Evolutionary conservation across 2,888 invertebrate species (phyloP).

Genomic region (Cantharis lateralis): DNA sequence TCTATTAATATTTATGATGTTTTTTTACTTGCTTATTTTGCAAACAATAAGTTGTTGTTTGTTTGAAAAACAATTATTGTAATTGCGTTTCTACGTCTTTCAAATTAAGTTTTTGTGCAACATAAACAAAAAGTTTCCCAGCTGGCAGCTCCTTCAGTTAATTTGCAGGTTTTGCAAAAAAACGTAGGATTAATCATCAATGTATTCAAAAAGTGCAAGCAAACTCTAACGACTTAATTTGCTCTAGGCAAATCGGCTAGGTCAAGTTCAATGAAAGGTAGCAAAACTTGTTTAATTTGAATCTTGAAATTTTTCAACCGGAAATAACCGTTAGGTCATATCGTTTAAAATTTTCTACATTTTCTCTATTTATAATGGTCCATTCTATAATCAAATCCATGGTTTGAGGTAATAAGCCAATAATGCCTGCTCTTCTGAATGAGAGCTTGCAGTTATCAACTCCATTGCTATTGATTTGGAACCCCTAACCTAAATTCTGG

Average conservation of each 20-base stretch:
- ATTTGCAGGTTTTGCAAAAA: neutral
- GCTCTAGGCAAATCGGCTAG: neutral
- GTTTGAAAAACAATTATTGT: neutral
- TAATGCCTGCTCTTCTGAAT: neutral
- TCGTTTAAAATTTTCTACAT: neutral
- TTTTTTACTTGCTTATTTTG: neutral
- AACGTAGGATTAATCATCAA: neutral
- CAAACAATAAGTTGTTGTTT: neutral
- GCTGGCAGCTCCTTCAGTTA: neutral
- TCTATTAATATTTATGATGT: neutral
- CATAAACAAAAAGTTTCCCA: neutral
- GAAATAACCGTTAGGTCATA: neutral
- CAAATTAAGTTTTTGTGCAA: neutral
- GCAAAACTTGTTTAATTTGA: neutral
- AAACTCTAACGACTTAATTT: neutral
- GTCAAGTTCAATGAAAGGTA: neutral
- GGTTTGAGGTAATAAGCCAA: neutral
- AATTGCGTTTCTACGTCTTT: neutral
- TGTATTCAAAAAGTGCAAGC: neutral
- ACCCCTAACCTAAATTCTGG: neutral
- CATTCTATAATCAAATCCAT: too few species aligned
- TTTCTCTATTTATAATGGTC: neutral
- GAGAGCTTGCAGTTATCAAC: neutral
- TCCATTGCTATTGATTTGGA: neutral
- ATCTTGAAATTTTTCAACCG: neutral